Evolutionary conservation across 1,140 invertebrate genomes (phyloP).

Genomic region (Pseudomyrmex dendroicus): DNA sequence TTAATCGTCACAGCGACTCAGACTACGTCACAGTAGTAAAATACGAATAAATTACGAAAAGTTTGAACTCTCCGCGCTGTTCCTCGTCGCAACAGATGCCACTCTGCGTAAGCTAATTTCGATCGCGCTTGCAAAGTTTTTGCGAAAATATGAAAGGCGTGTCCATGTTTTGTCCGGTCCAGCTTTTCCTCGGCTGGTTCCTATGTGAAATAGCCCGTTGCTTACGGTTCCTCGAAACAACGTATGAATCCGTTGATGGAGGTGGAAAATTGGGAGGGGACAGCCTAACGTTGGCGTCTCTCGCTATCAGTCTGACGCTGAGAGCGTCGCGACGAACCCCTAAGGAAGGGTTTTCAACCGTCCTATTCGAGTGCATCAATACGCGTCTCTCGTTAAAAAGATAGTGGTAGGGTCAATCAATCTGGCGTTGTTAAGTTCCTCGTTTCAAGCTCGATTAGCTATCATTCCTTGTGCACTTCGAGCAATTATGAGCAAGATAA

Average conservation of each 20-base stretch:
- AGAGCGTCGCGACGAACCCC: slow-evolving; percentile 71
- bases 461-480: neutral
- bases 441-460: neutral
- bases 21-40: slow-evolving; percentile 34
- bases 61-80: slow-evolving; percentile 1
- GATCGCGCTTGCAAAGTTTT: slow-evolving; percentile 65
- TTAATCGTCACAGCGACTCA: neutral
- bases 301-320: slow-evolving; percentile 72
- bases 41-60: slow-evolving; percentile 56
- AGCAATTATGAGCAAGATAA: neutral
- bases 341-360: slow-evolving; percentile 45
- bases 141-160: slow-evolving; percentile 65
- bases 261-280: slow-evolving; percentile 71
- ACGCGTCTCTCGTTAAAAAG: slow-evolving; percentile 11
- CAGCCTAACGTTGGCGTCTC: slow-evolving; percentile 69
- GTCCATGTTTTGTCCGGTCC: slow-evolving; percentile 20
- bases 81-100: neutral
- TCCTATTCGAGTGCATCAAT: slow-evolving; percentile 16
- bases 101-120: slow-evolving; percentile 71
- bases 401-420: neutral
- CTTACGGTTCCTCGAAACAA: slow-evolving; percentile 65
- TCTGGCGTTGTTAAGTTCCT: neutral
- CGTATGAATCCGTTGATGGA: slow-evolving; percentile 62
- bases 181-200: slow-evolving; percentile 29
- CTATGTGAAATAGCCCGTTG: slow-evolving; percentile 48